Percentiles rank a stretch among this genome's conserved stretches.
Evolutionary conservation across 2,888 invertebrate species (phyloP).

Genomic region (Acanthopleura granulata): DNA sequence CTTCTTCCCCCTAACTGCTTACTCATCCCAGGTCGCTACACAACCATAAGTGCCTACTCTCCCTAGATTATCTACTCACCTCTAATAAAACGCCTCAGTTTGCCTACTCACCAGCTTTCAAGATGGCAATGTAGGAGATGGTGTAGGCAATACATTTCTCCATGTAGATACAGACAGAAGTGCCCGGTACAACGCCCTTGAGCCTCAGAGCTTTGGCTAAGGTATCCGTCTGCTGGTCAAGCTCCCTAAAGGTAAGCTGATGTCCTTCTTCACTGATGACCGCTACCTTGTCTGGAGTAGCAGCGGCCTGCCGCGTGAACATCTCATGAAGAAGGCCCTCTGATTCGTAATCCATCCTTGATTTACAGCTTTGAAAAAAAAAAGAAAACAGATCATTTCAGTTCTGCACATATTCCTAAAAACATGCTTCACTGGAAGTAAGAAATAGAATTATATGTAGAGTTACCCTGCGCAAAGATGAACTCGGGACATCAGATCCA

Average conservation of each 20-base stretch:
- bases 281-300: slow-evolving; percentile 55
- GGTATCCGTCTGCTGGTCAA: slow-evolving; percentile 58
- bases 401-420: too few species aligned
- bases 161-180: slow-evolving; percentile 68
- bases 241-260: slow-evolving; percentile 53
- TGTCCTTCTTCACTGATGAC: slow-evolving; percentile 48
- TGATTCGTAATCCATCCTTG: slow-evolving; percentile 36
- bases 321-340: slow-evolving; percentile 63
- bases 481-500: too few species aligned
- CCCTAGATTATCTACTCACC: too few species aligned
- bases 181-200: slow-evolving; percentile 59
- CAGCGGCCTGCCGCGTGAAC: slow-evolving; percentile 56
- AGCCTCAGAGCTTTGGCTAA: slow-evolving; percentile 54
- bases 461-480: too few species aligned
- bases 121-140: slow-evolving; percentile 67
- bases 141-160: slow-evolving; percentile 65
- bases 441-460: too few species aligned
- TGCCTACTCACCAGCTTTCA: slow-evolving; percentile 64
- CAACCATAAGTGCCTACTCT: too few species aligned
- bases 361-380: too few species aligned
- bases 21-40: too few species aligned
- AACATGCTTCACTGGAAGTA: too few species aligned
- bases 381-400: too few species aligned
- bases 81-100: too few species aligned
- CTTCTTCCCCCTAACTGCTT: too few species aligned